A percentile compares a stretch with the other conserved stretches of the same genome.
phyloP scores from a whole-genome alignment of 2,113 vertebrate species.

The Aphyosemion australe region DNA sequence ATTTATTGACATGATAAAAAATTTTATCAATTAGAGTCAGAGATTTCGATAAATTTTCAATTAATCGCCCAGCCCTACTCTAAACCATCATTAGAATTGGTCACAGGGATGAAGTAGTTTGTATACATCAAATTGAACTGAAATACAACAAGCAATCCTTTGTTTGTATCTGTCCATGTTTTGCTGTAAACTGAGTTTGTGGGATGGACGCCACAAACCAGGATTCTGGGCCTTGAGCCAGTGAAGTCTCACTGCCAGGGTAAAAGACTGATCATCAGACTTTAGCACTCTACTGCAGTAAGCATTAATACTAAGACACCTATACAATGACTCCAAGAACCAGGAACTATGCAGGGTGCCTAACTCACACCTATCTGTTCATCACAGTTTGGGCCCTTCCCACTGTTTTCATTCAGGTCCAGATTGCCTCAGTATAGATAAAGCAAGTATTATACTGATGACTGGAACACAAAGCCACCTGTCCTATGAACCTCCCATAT shows the following conservation, averaged over 20 bases:
- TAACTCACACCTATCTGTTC: too few species aligned
- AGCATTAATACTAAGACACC: constrained; percentile 50
- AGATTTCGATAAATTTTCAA: too few species aligned
- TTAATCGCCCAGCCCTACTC: too few species aligned
- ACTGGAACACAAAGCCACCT: constrained; percentile 18
- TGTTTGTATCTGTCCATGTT: not conserved
- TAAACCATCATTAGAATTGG: too few species aligned
- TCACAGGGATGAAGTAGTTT: too few species aligned
- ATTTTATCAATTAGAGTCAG: too few species aligned
- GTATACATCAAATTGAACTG: not conserved
- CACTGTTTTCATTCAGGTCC: constrained; percentile 19
- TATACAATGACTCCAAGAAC: constrained; percentile 47
- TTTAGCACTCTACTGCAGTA: constrained; percentile 47
- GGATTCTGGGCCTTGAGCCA: constrained; percentile 56
- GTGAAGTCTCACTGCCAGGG: constrained; percentile 28
- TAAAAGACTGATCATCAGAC: constrained; percentile 54
- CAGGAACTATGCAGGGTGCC: constrained; percentile 52
- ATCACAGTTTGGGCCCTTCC: constrained; percentile 17
- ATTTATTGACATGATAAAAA: too few species aligned
- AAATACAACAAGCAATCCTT: not conserved
- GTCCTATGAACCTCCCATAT: not conserved
- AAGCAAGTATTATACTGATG: constrained; percentile 11
- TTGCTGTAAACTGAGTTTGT: constrained; percentile 33
- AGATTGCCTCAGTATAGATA: not conserved
- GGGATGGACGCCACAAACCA: constrained; percentile 47